These are phyloP conservation scores for Eueides isabella DNA, from an alignment of 1,140 invertebrate species.

Conservation along the genomic window DNA sequence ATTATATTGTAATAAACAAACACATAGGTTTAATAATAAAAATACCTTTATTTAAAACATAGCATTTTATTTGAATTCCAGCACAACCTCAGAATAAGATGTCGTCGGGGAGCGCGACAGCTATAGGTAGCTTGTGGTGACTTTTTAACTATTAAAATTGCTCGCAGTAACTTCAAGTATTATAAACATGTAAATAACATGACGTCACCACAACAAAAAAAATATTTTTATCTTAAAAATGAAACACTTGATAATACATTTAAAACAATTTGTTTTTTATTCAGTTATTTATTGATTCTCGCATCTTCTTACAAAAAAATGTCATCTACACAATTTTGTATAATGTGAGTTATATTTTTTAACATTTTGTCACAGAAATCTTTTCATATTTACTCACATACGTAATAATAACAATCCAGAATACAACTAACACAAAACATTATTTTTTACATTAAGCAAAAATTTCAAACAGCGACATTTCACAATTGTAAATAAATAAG, in stretches of 20 bases:
- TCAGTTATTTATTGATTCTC: not conserved
- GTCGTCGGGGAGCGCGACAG: too few relatives aligned
- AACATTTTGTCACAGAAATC: not conserved
- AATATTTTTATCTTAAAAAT: too few relatives aligned
- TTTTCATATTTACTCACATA: too few relatives aligned
- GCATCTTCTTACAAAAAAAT: not conserved
- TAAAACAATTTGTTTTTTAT: not conserved
- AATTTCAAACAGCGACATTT: too few relatives aligned
- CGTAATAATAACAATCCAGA: too few relatives aligned
- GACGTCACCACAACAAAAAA: too few relatives aligned
- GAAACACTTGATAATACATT: not conserved
- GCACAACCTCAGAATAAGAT: conserved; percentile 34
- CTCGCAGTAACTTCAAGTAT: not conserved
- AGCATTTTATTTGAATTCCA: conserved; percentile 41
- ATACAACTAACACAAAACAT: too few relatives aligned
- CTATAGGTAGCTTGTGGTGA: too few relatives aligned
- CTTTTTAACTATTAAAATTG: too few relatives aligned
- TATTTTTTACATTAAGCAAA: too few relatives aligned
- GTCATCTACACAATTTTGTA: too few relatives aligned
- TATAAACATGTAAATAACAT: not conserved
- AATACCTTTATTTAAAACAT: conserved; percentile 30
- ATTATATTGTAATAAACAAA: not conserved
- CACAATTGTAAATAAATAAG: not conserved
- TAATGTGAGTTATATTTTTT: too few relatives aligned
- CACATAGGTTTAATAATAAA: conserved; percentile 3